Conservation (phyloP, 2,888 invertebrate genomes). For the Panzeria rudis region DNA sequence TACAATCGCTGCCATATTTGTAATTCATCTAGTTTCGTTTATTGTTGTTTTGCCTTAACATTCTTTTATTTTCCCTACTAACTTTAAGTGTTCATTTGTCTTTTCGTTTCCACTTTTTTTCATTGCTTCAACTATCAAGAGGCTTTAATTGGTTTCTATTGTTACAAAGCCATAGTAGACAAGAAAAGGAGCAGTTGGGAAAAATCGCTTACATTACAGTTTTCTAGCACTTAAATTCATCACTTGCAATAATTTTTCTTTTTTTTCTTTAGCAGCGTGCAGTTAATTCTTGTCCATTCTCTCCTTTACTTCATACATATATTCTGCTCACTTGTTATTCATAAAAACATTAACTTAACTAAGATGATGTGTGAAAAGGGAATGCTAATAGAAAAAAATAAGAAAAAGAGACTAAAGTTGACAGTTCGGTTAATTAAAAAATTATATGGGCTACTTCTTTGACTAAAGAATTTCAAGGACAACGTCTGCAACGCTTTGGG, state of each 20-base stretch:
- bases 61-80: background rate
- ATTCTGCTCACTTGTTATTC: conserved; percentile 6
- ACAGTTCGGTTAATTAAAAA: background rate
- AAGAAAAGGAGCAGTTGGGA: background rate
- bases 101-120: background rate
- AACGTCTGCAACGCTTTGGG: too few relatives aligned
- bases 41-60: conserved; percentile 1
- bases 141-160: conserved; percentile 60
- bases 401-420: background rate
- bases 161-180: background rate
- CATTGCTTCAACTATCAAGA: conserved; percentile 32
- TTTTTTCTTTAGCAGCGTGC: conserved; percentile 9
- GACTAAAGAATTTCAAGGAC: background rate
- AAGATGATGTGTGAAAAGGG: conserved; percentile 4
- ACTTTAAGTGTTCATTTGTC: conserved; percentile 42
- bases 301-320: background rate
- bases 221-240: conserved; percentile 27
- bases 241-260: conserved; percentile 21
- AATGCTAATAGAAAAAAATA: background rate
- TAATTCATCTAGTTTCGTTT: conserved; percentile 19
- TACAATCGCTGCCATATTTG: background rate
- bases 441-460: background rate
- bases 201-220: conserved; percentile 20
- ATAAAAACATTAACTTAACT: background rate
- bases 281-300: conserved; percentile 29